These are phyloP conservation scores for Luscinia luscinia DNA, from an alignment of 2,797 vertebrate species.

Conservation along the genomic window DNA sequence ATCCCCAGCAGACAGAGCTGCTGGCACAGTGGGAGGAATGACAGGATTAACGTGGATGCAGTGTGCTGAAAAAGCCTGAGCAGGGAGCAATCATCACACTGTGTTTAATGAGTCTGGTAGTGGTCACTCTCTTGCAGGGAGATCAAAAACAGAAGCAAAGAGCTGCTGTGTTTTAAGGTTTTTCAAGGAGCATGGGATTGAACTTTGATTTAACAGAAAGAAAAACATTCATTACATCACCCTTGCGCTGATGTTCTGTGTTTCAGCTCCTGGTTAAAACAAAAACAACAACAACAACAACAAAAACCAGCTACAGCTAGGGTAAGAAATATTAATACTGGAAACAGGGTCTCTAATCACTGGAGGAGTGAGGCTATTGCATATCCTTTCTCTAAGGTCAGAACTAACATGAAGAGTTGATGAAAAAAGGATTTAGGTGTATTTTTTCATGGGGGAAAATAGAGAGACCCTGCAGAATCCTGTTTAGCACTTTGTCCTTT, in stretches of 20 bases:
- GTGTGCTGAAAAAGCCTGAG: background rate
- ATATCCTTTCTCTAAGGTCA: background rate
- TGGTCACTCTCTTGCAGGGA: background rate
- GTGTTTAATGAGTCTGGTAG: background rate
- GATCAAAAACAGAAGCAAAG: conserved; percentile 4
- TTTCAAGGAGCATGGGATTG: background rate
- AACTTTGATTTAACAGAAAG: background rate
- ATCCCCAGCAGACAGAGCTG: background rate
- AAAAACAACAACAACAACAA: too few species aligned
- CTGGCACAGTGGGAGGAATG: background rate
- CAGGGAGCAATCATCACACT: background rate
- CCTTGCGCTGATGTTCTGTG: background rate
- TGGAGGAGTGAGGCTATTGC: background rate
- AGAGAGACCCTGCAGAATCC: background rate
- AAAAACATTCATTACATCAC: background rate
- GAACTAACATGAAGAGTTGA: background rate
- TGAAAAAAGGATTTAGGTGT: background rate
- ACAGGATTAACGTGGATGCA: background rate
- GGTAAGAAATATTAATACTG: background rate
- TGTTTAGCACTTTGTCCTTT: background rate
- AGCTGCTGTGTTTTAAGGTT: background rate
- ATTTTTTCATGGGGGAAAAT: background rate
- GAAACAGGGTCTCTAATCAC: background rate
- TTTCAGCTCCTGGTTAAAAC: background rate
- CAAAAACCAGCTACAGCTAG: background rate